Conservation (phyloP, 2,888 invertebrate species). For the Erynnis tages region DNA sequence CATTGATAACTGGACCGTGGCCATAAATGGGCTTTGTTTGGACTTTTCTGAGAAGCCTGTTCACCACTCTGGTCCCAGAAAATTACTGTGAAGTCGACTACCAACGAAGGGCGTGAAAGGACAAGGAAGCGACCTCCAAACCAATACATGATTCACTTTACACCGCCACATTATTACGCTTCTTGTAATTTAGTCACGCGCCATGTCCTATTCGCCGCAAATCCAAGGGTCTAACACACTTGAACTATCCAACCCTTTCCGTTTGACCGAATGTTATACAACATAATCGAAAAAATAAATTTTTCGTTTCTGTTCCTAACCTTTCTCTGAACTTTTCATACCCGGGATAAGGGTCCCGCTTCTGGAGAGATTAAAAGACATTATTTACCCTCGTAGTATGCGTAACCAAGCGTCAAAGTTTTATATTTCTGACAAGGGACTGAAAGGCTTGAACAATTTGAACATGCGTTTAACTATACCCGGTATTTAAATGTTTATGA, state of each 20-base stretch:
- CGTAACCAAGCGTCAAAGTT: slow-evolving; percentile 65
- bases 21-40: too few species aligned
- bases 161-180: slow-evolving; percentile 5
- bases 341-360: slow-evolving; percentile 62
- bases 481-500: slow-evolving; percentile 46
- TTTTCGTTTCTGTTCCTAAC: slow-evolving; percentile 56
- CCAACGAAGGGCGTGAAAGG: too few species aligned
- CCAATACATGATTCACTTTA: neutral
- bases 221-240: slow-evolving; percentile 33
- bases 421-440: slow-evolving; percentile 71
- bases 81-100: too few species aligned
- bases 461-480: slow-evolving; percentile 46
- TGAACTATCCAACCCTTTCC: slow-evolving; percentile 36
- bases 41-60: too few species aligned
- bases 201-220: slow-evolving; percentile 36
- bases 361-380: slow-evolving; percentile 72
- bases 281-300: slow-evolving; percentile 69
- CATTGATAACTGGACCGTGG: too few species aligned
- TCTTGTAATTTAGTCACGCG: slow-evolving; percentile 35
- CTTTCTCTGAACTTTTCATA: slow-evolving; percentile 61
- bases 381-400: slow-evolving; percentile 63
- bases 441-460: slow-evolving; percentile 48
- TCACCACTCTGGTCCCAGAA: too few species aligned
- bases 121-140: too few species aligned
- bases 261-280: slow-evolving; percentile 44